These are phyloP conservation scores for Geopemphigus sp. DNA, from an alignment of 1,140 invertebrate species.

Conservation along the genomic window DNA sequence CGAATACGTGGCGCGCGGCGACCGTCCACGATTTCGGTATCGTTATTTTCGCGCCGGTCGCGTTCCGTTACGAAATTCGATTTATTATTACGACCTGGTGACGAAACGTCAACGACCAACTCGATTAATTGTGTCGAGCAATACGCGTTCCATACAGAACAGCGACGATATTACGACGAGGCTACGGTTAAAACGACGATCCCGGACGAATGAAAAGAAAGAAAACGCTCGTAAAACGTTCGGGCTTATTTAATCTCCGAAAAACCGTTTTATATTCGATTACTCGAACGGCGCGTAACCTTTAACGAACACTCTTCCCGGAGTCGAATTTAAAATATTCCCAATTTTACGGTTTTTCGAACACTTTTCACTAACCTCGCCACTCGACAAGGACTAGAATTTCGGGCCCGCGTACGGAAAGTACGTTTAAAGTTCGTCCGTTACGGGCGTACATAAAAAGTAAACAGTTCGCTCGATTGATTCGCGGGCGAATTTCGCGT, in stretches of 20 bases:
- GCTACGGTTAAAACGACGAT: neutral
- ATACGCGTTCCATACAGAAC: neutral
- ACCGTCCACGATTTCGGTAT: too few relatives aligned
- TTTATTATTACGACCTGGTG: too few relatives aligned
- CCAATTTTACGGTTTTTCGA: slow-evolving; percentile 8
- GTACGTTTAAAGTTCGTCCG: slow-evolving; percentile 10
- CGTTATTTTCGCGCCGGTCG: too few relatives aligned
- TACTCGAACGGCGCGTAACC: neutral
- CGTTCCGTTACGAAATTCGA: too few relatives aligned
- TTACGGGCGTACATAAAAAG: neutral
- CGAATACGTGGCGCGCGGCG: too few relatives aligned
- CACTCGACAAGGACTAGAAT: too few relatives aligned
- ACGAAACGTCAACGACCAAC: neutral
- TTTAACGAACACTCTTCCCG: neutral
- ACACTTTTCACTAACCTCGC: neutral
- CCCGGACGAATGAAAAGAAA: too few relatives aligned
- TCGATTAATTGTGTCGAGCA: neutral
- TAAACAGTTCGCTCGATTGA: neutral
- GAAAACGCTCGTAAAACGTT: neutral
- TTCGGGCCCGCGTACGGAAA: neutral
- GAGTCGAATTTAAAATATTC: slow-evolving; percentile 16
- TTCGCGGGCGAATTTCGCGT: neutral
- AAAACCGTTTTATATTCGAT: neutral
- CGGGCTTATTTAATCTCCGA: neutral
- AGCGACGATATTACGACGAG: neutral